A percentile compares a stretch with the other conserved stretches of the same genome.
Conservation (phyloP, 1,140 invertebrate species). For the Camponotus floridanus region DNA sequence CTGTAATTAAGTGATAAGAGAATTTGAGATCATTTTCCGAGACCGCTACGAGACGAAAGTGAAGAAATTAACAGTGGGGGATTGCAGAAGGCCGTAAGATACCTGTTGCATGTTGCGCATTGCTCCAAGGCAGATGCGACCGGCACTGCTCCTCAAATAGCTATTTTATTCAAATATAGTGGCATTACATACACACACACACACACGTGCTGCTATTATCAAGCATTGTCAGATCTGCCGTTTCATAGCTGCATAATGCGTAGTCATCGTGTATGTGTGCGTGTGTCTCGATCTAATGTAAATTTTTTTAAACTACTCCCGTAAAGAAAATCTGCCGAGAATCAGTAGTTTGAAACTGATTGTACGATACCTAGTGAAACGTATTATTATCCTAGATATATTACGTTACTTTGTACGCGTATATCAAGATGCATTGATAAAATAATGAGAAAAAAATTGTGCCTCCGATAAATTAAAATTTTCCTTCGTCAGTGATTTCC, state of each 20-base stretch:
- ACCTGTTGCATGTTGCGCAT: constrained; percentile 56
- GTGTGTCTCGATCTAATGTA: too few relatives aligned
- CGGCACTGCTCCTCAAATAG: constrained; percentile 40
- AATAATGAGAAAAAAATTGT: constrained; percentile 30
- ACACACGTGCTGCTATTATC: background rate
- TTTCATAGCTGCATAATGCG: background rate
- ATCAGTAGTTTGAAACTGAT: background rate
- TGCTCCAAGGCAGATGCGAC: constrained; percentile 40
- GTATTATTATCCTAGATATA: background rate
- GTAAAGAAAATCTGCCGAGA: background rate
- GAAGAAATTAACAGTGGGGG: constrained; percentile 38
- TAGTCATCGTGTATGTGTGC: background rate
- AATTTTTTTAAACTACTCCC: background rate
- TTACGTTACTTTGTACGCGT: too few relatives aligned
- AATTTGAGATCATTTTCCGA: constrained; percentile 29
- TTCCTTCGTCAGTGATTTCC: background rate
- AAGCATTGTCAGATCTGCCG: constrained; percentile 6
- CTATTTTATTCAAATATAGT: constrained; percentile 43
- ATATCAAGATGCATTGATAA: constrained; percentile 16
- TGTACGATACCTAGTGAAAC: background rate
- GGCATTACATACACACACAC: background rate
- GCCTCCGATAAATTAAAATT: constrained; percentile 34
- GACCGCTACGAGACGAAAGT: constrained; percentile 18
- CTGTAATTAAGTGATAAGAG: background rate
- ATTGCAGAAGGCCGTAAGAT: constrained; percentile 55